A percentile compares a stretch with the other conserved stretches of the same genome.
Evolutionary conservation across 2,797 vertebrate genomes (phyloP).

Genomic region (Darevskia nairensis): DNA sequence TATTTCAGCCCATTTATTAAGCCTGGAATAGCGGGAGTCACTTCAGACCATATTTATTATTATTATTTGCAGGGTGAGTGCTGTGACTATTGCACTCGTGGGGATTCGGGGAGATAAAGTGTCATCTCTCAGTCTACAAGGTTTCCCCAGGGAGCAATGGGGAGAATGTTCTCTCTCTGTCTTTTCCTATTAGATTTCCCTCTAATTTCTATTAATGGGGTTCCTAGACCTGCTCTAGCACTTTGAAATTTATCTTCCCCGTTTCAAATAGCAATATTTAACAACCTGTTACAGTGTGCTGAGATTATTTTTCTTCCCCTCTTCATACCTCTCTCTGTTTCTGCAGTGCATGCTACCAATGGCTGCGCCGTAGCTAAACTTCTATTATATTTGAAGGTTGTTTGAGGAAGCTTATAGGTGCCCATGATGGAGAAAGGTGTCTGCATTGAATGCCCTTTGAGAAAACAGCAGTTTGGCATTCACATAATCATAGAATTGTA

Average conservation of each 20-base stretch:
- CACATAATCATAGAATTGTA: too few species aligned
- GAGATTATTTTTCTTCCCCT: constrained; percentile 45
- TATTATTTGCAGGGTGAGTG: constrained; percentile 81
- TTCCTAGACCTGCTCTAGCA: constrained; percentile 65
- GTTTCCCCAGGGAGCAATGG: constrained; percentile 66
- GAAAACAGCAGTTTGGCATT: not conserved
- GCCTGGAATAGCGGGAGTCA: constrained; percentile 79
- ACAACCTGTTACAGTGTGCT: constrained; percentile 68
- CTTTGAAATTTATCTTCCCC: constrained; percentile 72
- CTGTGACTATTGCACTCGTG: constrained; percentile 69
- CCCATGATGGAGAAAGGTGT: constrained; percentile 25
- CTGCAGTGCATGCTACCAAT: constrained; percentile 21
- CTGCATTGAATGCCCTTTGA: not conserved
- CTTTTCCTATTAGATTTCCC: constrained; percentile 67
- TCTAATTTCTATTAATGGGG: constrained; percentile 66
- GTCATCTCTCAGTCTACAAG: constrained; percentile 68
- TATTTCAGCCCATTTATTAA: constrained; percentile 83
- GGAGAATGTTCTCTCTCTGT: constrained; percentile 64
- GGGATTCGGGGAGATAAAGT: constrained; percentile 65
- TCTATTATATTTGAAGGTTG: constrained; percentile 20
- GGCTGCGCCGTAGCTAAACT: constrained; percentile 49
- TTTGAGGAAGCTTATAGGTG: not conserved
- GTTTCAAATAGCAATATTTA: constrained; percentile 72
- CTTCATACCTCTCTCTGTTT: constrained; percentile 14
- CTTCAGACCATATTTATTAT: constrained; percentile 83